Percentiles rank a stretch among this genome's conserved stretches.
phyloP scores from a whole-genome alignment of 2,797 vertebrate genomes.

The Phrynocephalus vlangalii region DNA sequence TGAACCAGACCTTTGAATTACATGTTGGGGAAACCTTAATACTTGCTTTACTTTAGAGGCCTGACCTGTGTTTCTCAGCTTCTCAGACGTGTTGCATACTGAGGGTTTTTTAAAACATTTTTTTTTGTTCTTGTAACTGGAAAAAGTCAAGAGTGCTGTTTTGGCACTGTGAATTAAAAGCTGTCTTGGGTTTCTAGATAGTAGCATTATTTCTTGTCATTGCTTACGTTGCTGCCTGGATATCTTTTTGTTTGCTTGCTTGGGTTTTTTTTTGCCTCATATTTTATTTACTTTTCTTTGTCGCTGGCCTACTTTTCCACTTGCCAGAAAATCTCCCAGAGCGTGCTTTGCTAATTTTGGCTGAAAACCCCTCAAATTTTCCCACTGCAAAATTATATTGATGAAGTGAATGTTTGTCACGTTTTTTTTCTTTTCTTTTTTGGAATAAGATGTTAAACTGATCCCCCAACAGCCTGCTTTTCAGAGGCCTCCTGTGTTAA shows the following conservation, averaged over 20 bases:
- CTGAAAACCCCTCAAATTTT: conserved; percentile 50
- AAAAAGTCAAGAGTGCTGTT: neutral
- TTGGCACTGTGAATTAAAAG: conserved; percentile 26
- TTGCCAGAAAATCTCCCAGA: conserved; percentile 54
- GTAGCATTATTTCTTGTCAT: conserved; percentile 51
- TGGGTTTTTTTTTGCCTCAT: conserved; percentile 22
- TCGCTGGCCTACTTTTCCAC: conserved; percentile 60
- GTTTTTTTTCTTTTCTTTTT: neutral
- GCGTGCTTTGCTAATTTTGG: conserved; percentile 21
- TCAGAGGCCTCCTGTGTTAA: neutral
- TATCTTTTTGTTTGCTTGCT: neutral
- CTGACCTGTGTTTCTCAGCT: neutral
- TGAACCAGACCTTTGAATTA: neutral
- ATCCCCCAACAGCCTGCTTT: conserved; percentile 19
- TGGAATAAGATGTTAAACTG: conserved; percentile 24
- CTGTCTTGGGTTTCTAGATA: conserved; percentile 36
- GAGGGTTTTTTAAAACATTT: neutral
- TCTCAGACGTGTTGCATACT: neutral
- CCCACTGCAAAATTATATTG: conserved; percentile 39
- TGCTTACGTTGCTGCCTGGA: conserved; percentile 11
- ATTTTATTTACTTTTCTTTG: conserved; percentile 50
- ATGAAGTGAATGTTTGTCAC: conserved; percentile 18
- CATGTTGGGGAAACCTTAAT: neutral
- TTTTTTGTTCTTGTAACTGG: conserved; percentile 24
- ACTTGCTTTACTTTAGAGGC: neutral